These are phyloP conservation scores for Xiphophorus couchianus DNA, from an alignment of 2,113 vertebrate species.

Conservation along the genomic window DNA sequence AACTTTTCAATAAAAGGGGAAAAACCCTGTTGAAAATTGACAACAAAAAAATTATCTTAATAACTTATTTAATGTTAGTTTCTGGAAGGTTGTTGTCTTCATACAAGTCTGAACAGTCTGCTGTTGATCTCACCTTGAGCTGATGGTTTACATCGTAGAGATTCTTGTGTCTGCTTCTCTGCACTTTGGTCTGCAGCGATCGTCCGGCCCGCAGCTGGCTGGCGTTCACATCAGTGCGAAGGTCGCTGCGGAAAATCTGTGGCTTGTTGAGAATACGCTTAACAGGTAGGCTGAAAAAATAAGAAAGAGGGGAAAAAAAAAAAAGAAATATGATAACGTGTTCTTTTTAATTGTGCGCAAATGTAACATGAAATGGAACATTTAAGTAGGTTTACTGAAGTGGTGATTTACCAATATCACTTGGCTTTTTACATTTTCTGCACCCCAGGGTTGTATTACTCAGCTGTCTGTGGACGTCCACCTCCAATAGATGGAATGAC, in stretches of 20 bases:
- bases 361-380: neutral
- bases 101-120: no score
- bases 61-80: no score
- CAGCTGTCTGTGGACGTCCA: neutral
- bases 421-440: neutral
- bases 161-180: slow-evolving; percentile 89
- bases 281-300: slow-evolving; percentile 84
- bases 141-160: slow-evolving; percentile 89
- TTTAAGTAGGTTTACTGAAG: neutral
- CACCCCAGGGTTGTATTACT: neutral
- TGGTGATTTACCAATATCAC: neutral
- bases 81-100: no score
- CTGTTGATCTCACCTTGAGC: slow-evolving; percentile 82
- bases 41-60: no score
- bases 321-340: neutral
- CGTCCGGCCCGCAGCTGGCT: slow-evolving; percentile 88
- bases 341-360: neutral
- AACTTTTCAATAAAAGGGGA: no score
- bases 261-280: slow-evolving; percentile 94
- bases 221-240: slow-evolving; percentile 86
- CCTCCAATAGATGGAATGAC: neutral
- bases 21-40: no score
- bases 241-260: slow-evolving; percentile 84
- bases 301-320: neutral
- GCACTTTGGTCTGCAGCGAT: slow-evolving; percentile 90